phyloP scores from a whole-genome alignment of 2,797 vertebrate genomes.

The Podarcis lilfordi region DNA sequence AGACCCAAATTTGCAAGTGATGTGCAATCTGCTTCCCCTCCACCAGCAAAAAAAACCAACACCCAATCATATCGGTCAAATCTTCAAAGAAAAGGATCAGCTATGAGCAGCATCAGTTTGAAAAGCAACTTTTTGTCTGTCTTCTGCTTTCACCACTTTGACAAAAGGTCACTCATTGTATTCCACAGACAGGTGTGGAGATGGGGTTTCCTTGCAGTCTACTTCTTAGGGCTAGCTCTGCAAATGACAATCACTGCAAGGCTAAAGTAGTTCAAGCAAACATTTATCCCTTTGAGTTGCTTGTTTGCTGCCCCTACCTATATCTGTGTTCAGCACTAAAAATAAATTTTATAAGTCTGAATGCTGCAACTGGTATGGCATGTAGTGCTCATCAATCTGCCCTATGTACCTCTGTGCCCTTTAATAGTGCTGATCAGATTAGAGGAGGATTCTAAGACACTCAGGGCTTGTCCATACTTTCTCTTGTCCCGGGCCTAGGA shows the following conservation, averaged over 20 bases:
- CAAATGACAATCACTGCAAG: neutral
- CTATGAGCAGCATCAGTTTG: neutral
- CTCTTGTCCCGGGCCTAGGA: too few relatives aligned
- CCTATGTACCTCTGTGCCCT: neutral
- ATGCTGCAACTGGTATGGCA: neutral
- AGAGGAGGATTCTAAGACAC: neutral
- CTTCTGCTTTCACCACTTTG: neutral
- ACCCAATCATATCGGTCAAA: neutral
- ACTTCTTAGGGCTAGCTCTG: neutral
- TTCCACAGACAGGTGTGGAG: neutral
- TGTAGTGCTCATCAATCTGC: neutral
- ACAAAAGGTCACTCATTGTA: neutral
- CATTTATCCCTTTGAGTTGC: neutral
- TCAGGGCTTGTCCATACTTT: too few relatives aligned
- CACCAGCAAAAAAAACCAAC: too few relatives aligned
- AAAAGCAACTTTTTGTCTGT: neutral
- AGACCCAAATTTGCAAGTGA: neutral
- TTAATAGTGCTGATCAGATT: neutral
- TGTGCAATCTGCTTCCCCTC: neutral
- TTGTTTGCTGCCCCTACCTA: neutral
- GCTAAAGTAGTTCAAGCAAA: neutral
- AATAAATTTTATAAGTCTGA: neutral
- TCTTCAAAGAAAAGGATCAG: neutral
- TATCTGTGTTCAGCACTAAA: neutral
- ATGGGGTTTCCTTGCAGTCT: neutral